Evolutionary conservation across 53 echinoderm and acorn worm species (phyloP), one percentile per base, ranked within the genome.

Genomic region (Luidia sarsii): DNA sequence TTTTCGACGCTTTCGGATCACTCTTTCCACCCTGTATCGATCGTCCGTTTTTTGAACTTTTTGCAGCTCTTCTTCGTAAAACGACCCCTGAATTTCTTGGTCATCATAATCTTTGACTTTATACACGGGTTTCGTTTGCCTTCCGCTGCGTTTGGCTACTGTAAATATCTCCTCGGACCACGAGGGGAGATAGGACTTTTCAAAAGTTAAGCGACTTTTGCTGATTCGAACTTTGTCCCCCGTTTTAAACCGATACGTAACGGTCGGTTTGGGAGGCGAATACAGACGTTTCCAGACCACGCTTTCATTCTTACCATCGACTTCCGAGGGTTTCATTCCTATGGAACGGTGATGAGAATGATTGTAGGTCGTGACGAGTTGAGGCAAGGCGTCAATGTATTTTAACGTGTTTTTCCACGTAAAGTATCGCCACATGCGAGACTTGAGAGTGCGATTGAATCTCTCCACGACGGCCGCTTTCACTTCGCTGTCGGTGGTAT

Each of bases 331-430:
- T 65, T 79, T 75, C 29, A 80, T 91, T 57, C 85, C 59, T 25
- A 84, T 91, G 19, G 80, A 84, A 9, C 82, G 73, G 16, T 82
- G 86, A 31, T 68, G 63, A 20, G 60, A 60, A 41, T 56, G 24
- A 48, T 87, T 93, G 51, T 93, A 93, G 0, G 83, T 75, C 8
- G 50, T 33, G 14, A 93, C 83, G 10, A 93, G 29, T 28, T 84
- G 29, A n/a, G 57, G 69, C 18, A 92, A 60, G 2, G 80, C 72
- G 34, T 61, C 54, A 18, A 87, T 73, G 35, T 83, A 91, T 20
- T 65, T 82, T 7, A 50, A 16, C 0, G 87, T 87, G 33, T 51
- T 60, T 30, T 75, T 82, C 16, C 41, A 54, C 0, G 83, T 87
- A 33, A 87, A 83, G n/a, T n/a, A n/a, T n/a, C n/a, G n/a, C n/a